Base-by-base conservation (phyloP, 2,113 vertebrate species). In the Toxostoma redivivum region DNA sequence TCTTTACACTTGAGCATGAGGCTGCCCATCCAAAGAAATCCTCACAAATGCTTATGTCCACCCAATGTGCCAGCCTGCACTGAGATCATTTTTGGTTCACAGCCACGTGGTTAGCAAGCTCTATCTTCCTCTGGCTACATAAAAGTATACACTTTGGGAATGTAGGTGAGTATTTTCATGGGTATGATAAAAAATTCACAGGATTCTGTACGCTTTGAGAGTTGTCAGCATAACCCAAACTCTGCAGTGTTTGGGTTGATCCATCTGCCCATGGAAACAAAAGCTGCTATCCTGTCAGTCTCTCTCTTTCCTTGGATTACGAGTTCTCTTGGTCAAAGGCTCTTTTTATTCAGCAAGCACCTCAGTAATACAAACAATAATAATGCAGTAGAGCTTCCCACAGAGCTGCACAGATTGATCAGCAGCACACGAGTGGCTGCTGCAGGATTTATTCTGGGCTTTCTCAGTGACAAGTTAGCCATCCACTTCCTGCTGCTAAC, bases 341-440 rank as follows among this genome's bases (percentile, higher is more conserved):
- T 88, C 5, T 20, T 62, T 42, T 65, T 54, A 28, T 85, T 74
- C 53, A 65, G 38, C 64, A 48, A 80, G n/a, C 40, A 23, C 62
- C 77, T 80, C 18, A 12, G 4, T 31, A 65, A 69, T 25, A 20
- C 24, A 76, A 80, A n/a, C 67, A 48, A 3, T 31, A 85, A 53
- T 14, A 72, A 37, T 50, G 35, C 16, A 53, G 1, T 42, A 4
- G 10, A 51, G 45, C 37, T 73, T 53, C 31, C 35, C 1, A 1
- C 47, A 56, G 35, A 71, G 51, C 67, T 62, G 60, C 69, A 14
- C 35, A 9, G n/a, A 42, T 66, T 35, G 11, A 24, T 19, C 45
- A 28, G 50, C 37, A 28, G 62, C 0, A 0, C 27, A 9, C 3
- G 1, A 42, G n/a, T 11, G 61, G 12, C 90, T 81, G 79, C 76